Percentiles rank a stretch among this genome's conserved stretches.
Evolutionary conservation across 2,888 invertebrate genomes (phyloP).

Genomic region (Volucella inflata): DNA sequence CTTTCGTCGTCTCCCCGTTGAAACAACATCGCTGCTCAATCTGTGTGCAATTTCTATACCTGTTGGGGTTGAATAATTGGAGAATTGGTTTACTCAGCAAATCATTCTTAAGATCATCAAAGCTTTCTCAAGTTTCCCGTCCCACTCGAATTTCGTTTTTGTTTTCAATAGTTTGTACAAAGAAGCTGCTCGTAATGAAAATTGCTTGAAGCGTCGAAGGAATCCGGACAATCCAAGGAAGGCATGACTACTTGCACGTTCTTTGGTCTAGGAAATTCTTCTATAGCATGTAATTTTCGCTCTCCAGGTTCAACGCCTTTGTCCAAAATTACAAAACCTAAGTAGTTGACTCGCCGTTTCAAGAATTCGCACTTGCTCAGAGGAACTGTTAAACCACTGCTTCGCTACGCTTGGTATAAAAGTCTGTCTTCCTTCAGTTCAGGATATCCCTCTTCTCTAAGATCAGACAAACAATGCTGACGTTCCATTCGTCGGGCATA

Average conservation of each 20-base stretch:
- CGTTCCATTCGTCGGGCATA: too few relatives aligned
- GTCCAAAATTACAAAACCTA: constrained; percentile 16
- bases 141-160: constrained; percentile 8
- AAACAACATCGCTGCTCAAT: constrained; percentile 20
- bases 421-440: too few relatives aligned
- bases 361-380: constrained; percentile 27
- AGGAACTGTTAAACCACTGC: constrained; percentile 4
- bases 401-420: constrained; percentile 8
- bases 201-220: too few relatives aligned
- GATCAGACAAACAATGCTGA: too few relatives aligned
- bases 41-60: constrained; percentile 14
- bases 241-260: constrained; percentile 12
- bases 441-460: too few relatives aligned
- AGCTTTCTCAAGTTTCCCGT: not conserved
- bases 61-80: constrained; percentile 15
- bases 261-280: not conserved
- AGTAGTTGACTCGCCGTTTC: constrained; percentile 16
- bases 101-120: constrained; percentile 9
- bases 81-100: constrained; percentile 11
- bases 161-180: not conserved
- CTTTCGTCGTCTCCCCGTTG: not conserved
- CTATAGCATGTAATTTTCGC: constrained; percentile 5
- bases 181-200: not conserved
- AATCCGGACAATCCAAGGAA: constrained; percentile 5
- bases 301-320: constrained; percentile 12